Percentiles rank a stretch among this genome's conserved stretches.
These are phyloP conservation scores for Acomys russatus DNA, from an alignment of 2,797 vertebrate genomes.

Conservation along the genomic window DNA sequence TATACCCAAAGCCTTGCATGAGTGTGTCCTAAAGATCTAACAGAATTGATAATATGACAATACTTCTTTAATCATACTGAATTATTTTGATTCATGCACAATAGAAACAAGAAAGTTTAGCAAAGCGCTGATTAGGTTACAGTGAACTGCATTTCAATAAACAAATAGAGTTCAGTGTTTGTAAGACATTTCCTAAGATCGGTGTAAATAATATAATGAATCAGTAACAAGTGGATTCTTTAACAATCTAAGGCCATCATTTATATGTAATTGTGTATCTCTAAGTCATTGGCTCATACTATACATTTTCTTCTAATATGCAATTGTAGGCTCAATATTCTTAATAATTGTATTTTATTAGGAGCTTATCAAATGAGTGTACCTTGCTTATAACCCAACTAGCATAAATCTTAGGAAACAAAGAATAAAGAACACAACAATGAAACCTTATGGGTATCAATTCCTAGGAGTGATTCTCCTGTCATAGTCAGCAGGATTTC, in stretches of 20 bases:
- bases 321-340: not conserved
- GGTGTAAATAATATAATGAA: constrained; percentile 34
- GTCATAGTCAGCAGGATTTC: too few relatives aligned
- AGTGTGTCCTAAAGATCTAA: not conserved
- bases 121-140: not conserved
- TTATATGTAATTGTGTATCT: not conserved
- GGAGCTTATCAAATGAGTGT: too few relatives aligned
- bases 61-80: not conserved
- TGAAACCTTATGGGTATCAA: too few relatives aligned
- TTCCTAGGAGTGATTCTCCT: too few relatives aligned
- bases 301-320: not conserved
- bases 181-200: not conserved
- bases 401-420: too few relatives aligned
- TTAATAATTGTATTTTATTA: too few relatives aligned
- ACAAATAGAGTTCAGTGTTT: not conserved
- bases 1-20: not conserved
- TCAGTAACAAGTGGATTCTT: not conserved
- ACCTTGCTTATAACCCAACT: too few relatives aligned
- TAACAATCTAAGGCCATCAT: not conserved
- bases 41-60: not conserved
- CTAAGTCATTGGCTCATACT: not conserved
- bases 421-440: too few relatives aligned
- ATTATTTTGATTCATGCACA: not conserved
- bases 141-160: not conserved
- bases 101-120: not conserved